Base-by-base conservation (phyloP, 2,797 vertebrate genomes). In the Sylvia borin region DNA sequence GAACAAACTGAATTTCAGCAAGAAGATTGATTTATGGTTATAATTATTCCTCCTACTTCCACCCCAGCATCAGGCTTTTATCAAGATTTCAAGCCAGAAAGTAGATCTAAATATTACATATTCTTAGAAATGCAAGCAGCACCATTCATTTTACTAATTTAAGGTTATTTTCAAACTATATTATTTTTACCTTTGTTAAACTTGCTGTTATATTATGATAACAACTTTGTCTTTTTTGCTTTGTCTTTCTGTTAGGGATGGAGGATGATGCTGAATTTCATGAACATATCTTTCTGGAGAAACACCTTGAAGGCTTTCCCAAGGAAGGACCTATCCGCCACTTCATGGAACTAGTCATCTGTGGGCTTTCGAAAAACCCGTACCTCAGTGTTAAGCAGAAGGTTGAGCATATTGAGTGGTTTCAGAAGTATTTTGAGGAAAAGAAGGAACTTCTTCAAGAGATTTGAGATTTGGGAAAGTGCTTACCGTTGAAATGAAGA, bases 341-440 rank as follows among this genome's bases (percentile, higher is more conserved):
- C 97, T 99, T 99, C 97, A 99, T 99, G 99, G 99, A 99, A 85
- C 98, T 99, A 0, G 99, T 99, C 53, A 97, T 99, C 72, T 98
- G 97, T 12, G 99, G 99, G 74, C 98, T 99, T 85, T 98, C 98
- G 1, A 99, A 97, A 97, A 99, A 99, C 94, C 98, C 99, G 0
- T 98, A 98, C 71, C 96, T 99, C 78, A 99, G 98, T 9, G 98
- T 99, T 65, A 97, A 98, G 50, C 98, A 99, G 97, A 99, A 99
- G 95, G 95, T 96, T 34, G 99, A 99, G 45, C 99, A 99, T 81
- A 99, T 99, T 57, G 98, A 97, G 68, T 99, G 99, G 99, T 99
- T 99, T 97, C 98, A 97, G 71, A 98, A 99, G 88, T 99, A 99
- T 93, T 99, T 99, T 95, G 97, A 98, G 51, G 97, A 99, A 91